A percentile compares a stretch with the other conserved stretches of the same genome.
phyloP scores from a whole-genome alignment of 1,140 invertebrate genomes.

The Diorhabda carinulata region DNA sequence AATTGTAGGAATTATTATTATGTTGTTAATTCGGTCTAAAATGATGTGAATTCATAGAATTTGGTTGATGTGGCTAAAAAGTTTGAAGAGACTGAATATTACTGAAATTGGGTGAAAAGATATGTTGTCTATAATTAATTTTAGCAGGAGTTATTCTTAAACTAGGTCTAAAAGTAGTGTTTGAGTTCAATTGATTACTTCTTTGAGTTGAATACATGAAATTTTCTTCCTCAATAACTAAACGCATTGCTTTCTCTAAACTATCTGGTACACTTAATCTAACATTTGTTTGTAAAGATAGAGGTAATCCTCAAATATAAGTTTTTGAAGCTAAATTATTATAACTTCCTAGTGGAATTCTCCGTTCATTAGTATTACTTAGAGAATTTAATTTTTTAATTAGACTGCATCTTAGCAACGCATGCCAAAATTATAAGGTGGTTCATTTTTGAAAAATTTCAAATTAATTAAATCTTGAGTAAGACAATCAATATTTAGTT shows the following conservation, averaged over 20 bases:
- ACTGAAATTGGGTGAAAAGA: no score
- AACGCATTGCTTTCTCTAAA: constrained; percentile 24
- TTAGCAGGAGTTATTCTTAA: no score
- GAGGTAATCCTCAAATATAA: constrained; percentile 20
- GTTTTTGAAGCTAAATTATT: constrained; percentile 26
- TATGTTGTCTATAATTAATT: no score
- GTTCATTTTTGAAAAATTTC: constrained; percentile 27
- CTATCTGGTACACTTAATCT: constrained; percentile 19
- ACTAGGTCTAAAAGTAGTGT: not conserved
- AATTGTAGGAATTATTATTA: no score
- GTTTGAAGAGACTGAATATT: no score
- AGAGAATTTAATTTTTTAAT: constrained; percentile 27
- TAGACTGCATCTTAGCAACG: constrained; percentile 28
- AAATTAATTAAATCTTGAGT: constrained; percentile 29
- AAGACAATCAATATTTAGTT: constrained; percentile 31
- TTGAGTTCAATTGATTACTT: not conserved
- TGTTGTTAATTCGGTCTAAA: no score
- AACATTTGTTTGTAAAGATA: no score
- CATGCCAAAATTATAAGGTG: constrained; percentile 25
- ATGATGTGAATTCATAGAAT: no score
- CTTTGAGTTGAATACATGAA: constrained; percentile 19
- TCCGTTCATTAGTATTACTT: not conserved
- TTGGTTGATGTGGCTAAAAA: no score
- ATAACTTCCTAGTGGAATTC: constrained; percentile 12
- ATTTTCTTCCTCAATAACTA: constrained; percentile 26